Evolutionary conservation across 2,888 invertebrate genomes (phyloP), one percentile per base, ranked within the genome.

Genomic region (Apotomis turbidana): DNA sequence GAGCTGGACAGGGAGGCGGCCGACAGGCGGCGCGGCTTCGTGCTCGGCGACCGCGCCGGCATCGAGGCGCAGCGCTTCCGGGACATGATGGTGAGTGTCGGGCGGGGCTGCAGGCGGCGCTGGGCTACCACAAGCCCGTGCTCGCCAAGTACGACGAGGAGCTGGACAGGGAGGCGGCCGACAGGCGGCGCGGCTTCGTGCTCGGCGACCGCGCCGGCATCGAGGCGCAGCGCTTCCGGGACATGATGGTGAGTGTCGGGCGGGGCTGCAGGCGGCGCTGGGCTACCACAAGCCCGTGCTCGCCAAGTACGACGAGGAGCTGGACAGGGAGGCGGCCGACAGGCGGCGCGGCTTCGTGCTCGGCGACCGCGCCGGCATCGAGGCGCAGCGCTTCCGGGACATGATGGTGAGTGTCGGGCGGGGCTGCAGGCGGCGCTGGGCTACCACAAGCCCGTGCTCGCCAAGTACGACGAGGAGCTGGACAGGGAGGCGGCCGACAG

Each of bases 121-220:
- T 95, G 73, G 95, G 95, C 3, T 91, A 89, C 76, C 94, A 94
- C 77, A 95, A 95, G 80, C 94, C 95, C 10, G 93, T 99, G 64
- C 94, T 99, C 38, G 94, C 96, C 78, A 98, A 99, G 92, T 99
- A 99, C 86, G 98, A 99, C 87, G 98, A 98, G 83, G 98, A 98
- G 89, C 96, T 98, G 71, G 96, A 96, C 68, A 75, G 79, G 69
- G 81, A 70, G 0, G 57, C 57, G 8, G 97, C 96, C 0, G 94
- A 93, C 68, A 95, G 94, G 78, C 94, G 94, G 38, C 94, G 94
- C 70, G 94, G 94, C 49, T 99, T 99, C 90, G 91, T 95, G 69
- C 95, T 99, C 74, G 98, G 98, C 41, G 94, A 95, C 79, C 95
- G 95, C 72, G 90, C 94, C 68, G 92, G 92, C 0, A 81, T 94